Evolutionary conservation across 1,140 invertebrate species (phyloP).

Genomic region (Papilio xuthus): DNA sequence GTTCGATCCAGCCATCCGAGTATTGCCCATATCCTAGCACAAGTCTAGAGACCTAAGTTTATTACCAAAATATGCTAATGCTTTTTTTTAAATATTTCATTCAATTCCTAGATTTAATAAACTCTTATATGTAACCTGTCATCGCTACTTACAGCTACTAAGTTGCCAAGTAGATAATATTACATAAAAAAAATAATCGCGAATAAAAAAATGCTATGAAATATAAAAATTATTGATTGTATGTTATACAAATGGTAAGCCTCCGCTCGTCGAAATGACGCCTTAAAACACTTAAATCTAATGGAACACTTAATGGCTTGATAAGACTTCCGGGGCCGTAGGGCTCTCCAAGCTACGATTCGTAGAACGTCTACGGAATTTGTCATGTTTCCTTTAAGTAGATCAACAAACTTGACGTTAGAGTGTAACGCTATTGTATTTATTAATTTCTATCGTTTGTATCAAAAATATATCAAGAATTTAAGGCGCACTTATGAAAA

Average conservation of each 20-base stretch:
- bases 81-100: no score
- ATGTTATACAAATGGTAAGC: background rate
- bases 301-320: constrained; percentile 21
- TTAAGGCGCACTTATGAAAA: no score
- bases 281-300: constrained; percentile 22
- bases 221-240: background rate
- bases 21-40: no score
- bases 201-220: background rate
- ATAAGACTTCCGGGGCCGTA: constrained; percentile 14
- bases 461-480: no score
- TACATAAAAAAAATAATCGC: background rate
- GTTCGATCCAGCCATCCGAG: no score
- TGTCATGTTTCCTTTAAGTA: constrained; percentile 1
- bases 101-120: no score
- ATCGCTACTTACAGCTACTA: no score
- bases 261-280: background rate
- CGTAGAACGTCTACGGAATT: constrained; percentile 4
- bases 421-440: background rate
- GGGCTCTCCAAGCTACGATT: background rate
- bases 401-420: constrained; percentile 1
- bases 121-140: no score
- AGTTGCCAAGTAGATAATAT: background rate
- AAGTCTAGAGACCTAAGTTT: no score
- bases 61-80: no score
- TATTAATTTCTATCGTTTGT: no score